Evolutionary conservation across 2,113 vertebrate species (phyloP).

Genomic region (Dasyornis broadbenti): DNA sequence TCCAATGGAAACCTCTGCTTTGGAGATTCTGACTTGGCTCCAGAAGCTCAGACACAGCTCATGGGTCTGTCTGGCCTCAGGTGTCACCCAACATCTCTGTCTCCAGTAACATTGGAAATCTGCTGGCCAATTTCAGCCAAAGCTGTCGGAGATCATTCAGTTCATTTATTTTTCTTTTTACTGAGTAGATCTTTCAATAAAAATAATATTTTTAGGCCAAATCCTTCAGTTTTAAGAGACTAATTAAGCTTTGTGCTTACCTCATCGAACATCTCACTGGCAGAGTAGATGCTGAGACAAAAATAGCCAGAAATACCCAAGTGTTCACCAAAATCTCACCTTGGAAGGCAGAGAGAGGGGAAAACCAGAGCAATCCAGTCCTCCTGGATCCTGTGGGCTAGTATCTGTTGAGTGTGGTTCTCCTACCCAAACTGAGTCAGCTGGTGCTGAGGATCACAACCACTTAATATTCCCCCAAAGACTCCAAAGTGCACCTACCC

Average conservation of each 20-base stretch:
- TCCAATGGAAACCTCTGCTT: neutral
- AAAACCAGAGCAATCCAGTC: neutral
- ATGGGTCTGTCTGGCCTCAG: neutral
- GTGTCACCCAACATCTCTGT: neutral
- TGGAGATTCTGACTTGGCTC: neutral
- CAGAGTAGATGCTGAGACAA: neutral
- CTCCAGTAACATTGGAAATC: neutral
- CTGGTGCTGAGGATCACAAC: neutral
- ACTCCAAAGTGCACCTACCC: neutral
- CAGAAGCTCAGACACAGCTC: neutral
- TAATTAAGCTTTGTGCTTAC: neutral
- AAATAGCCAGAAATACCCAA: neutral
- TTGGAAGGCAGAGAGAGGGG: neutral
- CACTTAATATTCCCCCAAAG: neutral
- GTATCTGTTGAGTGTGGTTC: neutral
- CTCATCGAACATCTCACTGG: rapidly evolving
- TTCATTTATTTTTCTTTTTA: neutral
- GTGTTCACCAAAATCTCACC: neutral
- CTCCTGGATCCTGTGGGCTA: neutral
- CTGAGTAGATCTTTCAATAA: neutral
- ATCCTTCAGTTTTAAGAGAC: neutral
- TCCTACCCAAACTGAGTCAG: neutral
- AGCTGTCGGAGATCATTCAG: neutral
- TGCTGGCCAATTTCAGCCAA: neutral
- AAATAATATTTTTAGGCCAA: neutral